A percentile compares a stretch with the other conserved stretches of the same genome.
These are phyloP conservation scores for Pogonocichla stellata DNA, from an alignment of 2,113 vertebrate species.

Conservation along the genomic window DNA sequence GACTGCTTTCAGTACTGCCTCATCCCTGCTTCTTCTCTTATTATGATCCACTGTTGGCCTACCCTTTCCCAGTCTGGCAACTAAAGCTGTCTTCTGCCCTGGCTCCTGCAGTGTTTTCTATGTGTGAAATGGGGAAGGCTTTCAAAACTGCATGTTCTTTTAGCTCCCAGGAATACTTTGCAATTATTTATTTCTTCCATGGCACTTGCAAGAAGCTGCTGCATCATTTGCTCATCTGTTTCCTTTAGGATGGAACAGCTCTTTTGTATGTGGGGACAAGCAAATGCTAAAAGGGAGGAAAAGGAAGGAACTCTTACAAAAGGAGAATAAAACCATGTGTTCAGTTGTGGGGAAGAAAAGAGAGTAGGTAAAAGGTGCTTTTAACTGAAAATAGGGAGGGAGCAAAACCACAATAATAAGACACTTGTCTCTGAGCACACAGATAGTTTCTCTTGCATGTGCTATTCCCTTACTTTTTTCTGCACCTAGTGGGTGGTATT, in stretches of 20 bases:
- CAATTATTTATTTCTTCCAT: neutral
- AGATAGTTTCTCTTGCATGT: neutral
- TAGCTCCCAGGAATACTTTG: neutral
- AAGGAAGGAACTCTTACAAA: neutral
- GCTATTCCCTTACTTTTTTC: neutral
- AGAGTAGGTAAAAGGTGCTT: neutral
- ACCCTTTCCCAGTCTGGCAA: neutral
- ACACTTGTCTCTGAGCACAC: neutral
- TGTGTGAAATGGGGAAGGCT: neutral
- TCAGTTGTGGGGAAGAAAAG: neutral
- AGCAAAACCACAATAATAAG: neutral
- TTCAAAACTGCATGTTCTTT: neutral
- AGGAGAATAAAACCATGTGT: neutral
- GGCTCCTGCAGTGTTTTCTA: neutral
- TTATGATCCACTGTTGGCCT: fast-evolving
- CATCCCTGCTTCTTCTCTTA: neutral
- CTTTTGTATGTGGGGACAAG: neutral
- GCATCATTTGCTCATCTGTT: neutral
- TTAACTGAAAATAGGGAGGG: neutral
- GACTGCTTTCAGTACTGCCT: neutral
- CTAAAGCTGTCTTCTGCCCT: neutral
- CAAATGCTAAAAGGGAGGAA: neutral
- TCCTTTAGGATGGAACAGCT: neutral
- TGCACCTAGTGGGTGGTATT: neutral
- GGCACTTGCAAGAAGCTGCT: neutral